Evolutionary conservation across 2,888 invertebrate genomes (phyloP).

Genomic region (Nasonovia ribisnigri): DNA sequence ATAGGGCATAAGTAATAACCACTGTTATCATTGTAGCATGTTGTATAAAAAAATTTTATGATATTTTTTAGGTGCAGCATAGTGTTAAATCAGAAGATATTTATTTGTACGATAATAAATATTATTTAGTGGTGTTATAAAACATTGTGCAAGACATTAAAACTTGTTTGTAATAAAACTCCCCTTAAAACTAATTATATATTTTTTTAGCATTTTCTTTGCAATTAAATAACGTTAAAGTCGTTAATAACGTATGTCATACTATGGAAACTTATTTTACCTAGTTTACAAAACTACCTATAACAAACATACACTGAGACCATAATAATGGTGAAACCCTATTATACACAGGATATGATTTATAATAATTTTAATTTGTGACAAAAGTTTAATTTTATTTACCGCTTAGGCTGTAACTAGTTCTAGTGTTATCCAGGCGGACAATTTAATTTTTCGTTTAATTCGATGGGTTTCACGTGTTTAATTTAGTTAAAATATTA

Average conservation of each 20-base stretch:
- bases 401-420: neutral
- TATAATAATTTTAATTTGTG: slow-evolving; percentile 25
- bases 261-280: neutral
- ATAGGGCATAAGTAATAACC: neutral
- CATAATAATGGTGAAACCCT: neutral
- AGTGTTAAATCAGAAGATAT: slow-evolving; percentile 4
- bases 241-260: slow-evolving; percentile 34
- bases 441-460: neutral
- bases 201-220: neutral
- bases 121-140: slow-evolving; percentile 19
- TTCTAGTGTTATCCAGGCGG: neutral
- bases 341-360: neutral
- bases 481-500: neutral
- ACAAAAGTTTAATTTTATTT: slow-evolving; percentile 21
- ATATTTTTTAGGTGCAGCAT: neutral
- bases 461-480: neutral
- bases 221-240: slow-evolving; percentile 36
- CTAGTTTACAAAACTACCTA: slow-evolving; percentile 14
- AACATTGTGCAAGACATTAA: neutral
- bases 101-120: slow-evolving; percentile 17
- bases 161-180: slow-evolving; percentile 24
- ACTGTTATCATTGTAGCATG: neutral
- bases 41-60: neutral
- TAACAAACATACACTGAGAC: neutral
- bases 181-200: slow-evolving; percentile 29